A percentile compares a stretch with the other conserved stretches of the same genome.
These are phyloP conservation scores for Agrotis clavis DNA, from an alignment of 2,888 invertebrate genomes.

Conservation along the genomic window DNA sequence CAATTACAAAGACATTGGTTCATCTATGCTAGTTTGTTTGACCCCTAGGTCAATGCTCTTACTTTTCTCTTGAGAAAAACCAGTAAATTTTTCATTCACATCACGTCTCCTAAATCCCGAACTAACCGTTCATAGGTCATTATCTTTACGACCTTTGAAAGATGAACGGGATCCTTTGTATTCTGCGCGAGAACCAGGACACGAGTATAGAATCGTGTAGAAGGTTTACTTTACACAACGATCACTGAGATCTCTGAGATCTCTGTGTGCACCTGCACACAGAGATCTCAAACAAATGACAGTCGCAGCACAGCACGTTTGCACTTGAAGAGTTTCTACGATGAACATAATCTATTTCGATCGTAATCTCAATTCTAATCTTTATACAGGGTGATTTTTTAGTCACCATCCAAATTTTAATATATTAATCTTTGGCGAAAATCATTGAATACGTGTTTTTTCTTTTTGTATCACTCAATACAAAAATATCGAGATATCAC, in stretches of 20 bases:
- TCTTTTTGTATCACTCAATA: no score
- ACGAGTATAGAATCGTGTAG: conserved; percentile 3
- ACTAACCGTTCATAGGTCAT: conserved; percentile 42
- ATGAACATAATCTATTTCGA: no score
- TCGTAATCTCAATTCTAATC: no score
- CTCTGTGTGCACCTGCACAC: no score
- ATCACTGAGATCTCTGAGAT: no score
- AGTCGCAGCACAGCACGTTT: not conserved
- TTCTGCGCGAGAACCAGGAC: conserved; percentile 31
- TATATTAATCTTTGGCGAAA: no score
- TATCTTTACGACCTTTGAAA: conserved; percentile 43
- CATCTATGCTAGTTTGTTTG: conserved; percentile 11
- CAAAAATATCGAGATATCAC: no score
- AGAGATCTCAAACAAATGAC: not conserved
- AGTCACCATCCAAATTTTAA: no score
- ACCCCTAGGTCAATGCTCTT: conserved; percentile 27
- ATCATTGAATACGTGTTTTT: no score
- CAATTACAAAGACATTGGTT: conserved; percentile 40
- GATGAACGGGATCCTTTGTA: conserved; percentile 49
- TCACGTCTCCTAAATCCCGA: conserved; percentile 35
- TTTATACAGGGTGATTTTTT: no score
- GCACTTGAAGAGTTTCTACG: not conserved
- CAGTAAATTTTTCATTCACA: not conserved
- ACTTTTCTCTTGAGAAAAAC: not conserved
- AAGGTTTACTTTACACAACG: not conserved